Evolutionary conservation across 2,888 invertebrate genomes (phyloP).

Genomic region (Eristalis intricaria): DNA sequence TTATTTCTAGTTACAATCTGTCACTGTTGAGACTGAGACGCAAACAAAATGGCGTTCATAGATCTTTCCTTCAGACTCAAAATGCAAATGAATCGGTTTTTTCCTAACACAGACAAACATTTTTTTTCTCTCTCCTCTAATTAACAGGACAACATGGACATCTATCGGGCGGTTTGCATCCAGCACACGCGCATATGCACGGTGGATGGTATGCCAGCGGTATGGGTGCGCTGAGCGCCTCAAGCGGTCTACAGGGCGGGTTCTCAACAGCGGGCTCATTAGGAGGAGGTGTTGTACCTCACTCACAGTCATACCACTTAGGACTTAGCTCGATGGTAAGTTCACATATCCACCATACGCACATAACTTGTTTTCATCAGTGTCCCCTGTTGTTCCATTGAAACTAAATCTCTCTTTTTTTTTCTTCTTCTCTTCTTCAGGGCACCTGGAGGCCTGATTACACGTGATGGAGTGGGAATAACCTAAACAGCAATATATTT

Average conservation of each 20-base stretch:
- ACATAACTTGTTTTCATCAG: slow-evolving; percentile 1
- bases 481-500: slow-evolving; percentile 81
- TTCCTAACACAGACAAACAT: not conserved
- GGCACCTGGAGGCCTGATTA: slow-evolving; percentile 96
- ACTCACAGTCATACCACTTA: slow-evolving; percentile 86
- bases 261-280: slow-evolving; percentile 84
- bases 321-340: slow-evolving; percentile 87
- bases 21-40: no score
- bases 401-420: slow-evolving; percentile 59
- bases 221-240: slow-evolving; percentile 83
- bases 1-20: no score
- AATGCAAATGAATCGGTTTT: not conserved
- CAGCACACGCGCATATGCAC: slow-evolving; percentile 85
- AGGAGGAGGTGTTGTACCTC: slow-evolving; percentile 85
- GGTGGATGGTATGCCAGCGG: slow-evolving; percentile 85
- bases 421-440: slow-evolving; percentile 82
- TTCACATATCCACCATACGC: slow-evolving; percentile 43
- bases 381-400: slow-evolving; percentile 1
- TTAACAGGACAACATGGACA: slow-evolving; percentile 85
- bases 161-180: slow-evolving; percentile 84
- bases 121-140: slow-evolving; percentile 27
- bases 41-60: no score
- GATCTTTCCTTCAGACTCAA: no score
- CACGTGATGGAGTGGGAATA: slow-evolving; percentile 89
- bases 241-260: slow-evolving; percentile 85